A percentile compares a stretch with the other conserved stretches of the same genome.
Evolutionary conservation across 2,113 vertebrate species (phyloP).

Genomic region (Hyperopisus bebe): DNA sequence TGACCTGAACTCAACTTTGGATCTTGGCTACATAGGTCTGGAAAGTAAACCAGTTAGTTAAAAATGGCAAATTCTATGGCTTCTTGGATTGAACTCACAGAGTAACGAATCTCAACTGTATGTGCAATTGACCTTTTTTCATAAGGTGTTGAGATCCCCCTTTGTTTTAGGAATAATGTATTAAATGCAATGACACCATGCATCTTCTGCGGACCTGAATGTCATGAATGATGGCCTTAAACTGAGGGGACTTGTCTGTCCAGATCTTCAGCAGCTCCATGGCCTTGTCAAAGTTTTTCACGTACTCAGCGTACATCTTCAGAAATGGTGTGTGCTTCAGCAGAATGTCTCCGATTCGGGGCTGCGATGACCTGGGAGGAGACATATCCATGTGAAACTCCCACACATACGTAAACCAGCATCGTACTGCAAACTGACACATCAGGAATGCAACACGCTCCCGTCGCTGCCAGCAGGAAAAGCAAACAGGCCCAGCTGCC

Average conservation of each 20-base stretch:
- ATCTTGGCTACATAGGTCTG: not conserved
- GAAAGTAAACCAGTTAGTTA: not conserved
- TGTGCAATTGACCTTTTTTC: not conserved
- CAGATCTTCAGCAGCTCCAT: slow-evolving; percentile 90
- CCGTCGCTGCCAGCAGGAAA: not conserved
- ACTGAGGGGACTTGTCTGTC: slow-evolving; percentile 81
- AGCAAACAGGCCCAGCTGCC: slow-evolving; percentile 21
- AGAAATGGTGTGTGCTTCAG: slow-evolving; percentile 93
- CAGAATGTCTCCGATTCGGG: slow-evolving; percentile 91
- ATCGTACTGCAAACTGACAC: not conserved
- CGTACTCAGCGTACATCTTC: slow-evolving; percentile 96
- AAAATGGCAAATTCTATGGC: not conserved
- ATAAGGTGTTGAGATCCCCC: not conserved
- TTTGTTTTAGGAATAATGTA: not conserved
- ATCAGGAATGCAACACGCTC: slow-evolving; percentile 20
- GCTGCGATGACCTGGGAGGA: slow-evolving; percentile 49
- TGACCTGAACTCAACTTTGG: not conserved
- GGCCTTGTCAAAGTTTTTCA: slow-evolving; percentile 91
- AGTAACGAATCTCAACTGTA: not conserved
- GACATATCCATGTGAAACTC: not conserved
- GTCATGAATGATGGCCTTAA: slow-evolving; percentile 84
- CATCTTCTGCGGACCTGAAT: slow-evolving; percentile 72
- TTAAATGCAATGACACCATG: not conserved
- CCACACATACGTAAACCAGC: not conserved
- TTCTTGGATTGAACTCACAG: not conserved